These are phyloP conservation scores for Phortica magna DNA, from an alignment of 2,888 invertebrate genomes.

Conservation along the genomic window DNA sequence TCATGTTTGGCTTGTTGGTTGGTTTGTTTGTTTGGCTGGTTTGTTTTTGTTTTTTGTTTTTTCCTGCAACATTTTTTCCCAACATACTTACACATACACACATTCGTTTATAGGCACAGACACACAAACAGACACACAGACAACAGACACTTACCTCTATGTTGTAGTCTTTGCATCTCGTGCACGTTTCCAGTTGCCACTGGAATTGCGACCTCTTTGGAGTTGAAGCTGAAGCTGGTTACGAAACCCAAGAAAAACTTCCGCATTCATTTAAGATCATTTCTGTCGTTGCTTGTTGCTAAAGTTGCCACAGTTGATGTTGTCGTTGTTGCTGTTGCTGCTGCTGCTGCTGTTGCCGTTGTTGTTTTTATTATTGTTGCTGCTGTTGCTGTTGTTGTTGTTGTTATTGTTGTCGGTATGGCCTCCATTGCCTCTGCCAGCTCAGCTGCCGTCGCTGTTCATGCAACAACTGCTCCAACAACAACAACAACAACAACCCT, in stretches of 20 bases:
- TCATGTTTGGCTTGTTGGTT: slow-evolving; percentile 52
- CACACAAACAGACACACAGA: slow-evolving; percentile 55
- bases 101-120: slow-evolving; percentile 50
- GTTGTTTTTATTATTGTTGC: slow-evolving; percentile 57
- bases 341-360: slow-evolving; percentile 57
- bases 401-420: slow-evolving; percentile 47
- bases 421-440: slow-evolving; percentile 54
- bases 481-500: slow-evolving; percentile 58
- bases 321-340: slow-evolving; percentile 58
- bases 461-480: slow-evolving; percentile 40
- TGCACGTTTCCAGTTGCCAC: slow-evolving; percentile 56
- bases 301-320: slow-evolving; percentile 49
- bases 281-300: slow-evolving; percentile 72
- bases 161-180: slow-evolving; percentile 41
- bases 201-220: slow-evolving; percentile 71
- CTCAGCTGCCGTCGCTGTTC: slow-evolving; percentile 35
- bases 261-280: slow-evolving; percentile 78
- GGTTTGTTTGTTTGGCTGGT: slow-evolving; percentile 39
- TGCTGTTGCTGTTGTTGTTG: slow-evolving; percentile 49
- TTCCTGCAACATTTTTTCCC: slow-evolving; percentile 29
- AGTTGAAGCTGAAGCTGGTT: slow-evolving; percentile 69
- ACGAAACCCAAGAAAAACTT: slow-evolving; percentile 78
- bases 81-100: slow-evolving; percentile 44
- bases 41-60: slow-evolving; percentile 40
- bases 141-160: slow-evolving; percentile 52